phyloP scores from a whole-genome alignment of 1,140 invertebrate genomes.

The Limonius californicus region DNA sequence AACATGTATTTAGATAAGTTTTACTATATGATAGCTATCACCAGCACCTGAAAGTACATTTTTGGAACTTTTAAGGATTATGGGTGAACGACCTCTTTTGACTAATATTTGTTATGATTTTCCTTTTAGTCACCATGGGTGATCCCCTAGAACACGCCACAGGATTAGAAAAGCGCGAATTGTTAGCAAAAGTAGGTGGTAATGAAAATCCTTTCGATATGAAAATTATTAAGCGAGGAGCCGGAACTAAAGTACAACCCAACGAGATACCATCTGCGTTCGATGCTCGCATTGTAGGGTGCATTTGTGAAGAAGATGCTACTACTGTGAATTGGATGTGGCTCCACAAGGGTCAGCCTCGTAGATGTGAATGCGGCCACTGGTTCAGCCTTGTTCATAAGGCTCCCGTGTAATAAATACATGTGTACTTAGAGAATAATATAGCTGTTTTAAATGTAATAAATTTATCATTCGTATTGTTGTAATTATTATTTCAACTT shows the following conservation, averaged over 20 bases:
- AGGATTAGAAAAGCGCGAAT: conserved; percentile 85
- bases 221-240: conserved; percentile 70
- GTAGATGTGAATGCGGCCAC: conserved; percentile 91
- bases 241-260: conserved; percentile 81
- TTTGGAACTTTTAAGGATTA: not conserved
- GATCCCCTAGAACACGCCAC: conserved; percentile 91
- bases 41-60: too few relatives aligned
- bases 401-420: conserved; percentile 55
- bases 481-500: not conserved
- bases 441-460: conserved; percentile 8
- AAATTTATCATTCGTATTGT: not conserved
- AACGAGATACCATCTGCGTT: conserved; percentile 87
- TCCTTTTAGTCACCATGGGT: conserved; percentile 58
- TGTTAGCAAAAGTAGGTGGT: conserved; percentile 78
- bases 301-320: conserved; percentile 93
- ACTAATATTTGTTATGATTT: not conserved
- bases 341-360: conserved; percentile 80
- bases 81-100: not conserved
- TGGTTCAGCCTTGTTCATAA: conserved; percentile 91
- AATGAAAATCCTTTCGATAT: conserved; percentile 85
- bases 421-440: conserved; percentile 2
- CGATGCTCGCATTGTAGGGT: conserved; percentile 87
- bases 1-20: not conserved
- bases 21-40: not conserved
- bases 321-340: conserved; percentile 90